Evolutionary conservation across 2,113 vertebrate genomes (phyloP).

Genomic region (Furnarius figulus): DNA sequence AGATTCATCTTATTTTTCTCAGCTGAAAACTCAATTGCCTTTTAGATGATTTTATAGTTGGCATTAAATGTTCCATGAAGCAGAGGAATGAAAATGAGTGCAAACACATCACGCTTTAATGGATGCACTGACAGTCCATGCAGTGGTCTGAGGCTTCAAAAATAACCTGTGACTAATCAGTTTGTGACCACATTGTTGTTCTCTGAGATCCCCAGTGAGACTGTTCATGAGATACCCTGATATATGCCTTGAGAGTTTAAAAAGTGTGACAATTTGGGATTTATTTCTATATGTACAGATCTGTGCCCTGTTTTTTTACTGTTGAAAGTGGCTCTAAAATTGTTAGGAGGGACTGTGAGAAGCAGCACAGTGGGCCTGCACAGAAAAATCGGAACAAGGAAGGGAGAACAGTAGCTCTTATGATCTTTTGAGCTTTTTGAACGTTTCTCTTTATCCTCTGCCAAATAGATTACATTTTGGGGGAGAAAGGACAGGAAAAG

Average conservation of each 20-base stretch:
- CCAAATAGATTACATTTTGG: not conserved
- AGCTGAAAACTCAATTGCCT: conserved; percentile 57
- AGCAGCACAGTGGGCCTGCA: not conserved
- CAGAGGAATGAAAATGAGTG: conserved; percentile 50
- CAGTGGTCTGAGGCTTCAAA: conserved; percentile 53
- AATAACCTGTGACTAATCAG: conserved; percentile 48
- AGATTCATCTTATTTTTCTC: conserved; percentile 61
- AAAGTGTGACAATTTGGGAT: not conserved
- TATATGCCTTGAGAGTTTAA: not conserved
- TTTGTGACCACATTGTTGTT: not conserved
- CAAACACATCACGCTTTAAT: conserved; percentile 64
- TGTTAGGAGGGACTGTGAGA: not conserved
- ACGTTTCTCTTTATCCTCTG: not conserved
- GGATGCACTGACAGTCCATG: not conserved
- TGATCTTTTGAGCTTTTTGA: not conserved
- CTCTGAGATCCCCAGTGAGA: not conserved
- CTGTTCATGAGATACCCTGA: not conserved
- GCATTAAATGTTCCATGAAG: conserved; percentile 60
- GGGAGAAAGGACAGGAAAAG: not conserved
- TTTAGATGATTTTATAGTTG: conserved; percentile 62
- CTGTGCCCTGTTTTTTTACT: not conserved
- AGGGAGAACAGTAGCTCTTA: not conserved
- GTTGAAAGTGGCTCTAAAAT: not conserved
- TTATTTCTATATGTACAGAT: not conserved
- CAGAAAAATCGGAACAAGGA: not conserved